A percentile compares a stretch with the other conserved stretches of the same genome.
These are phyloP conservation scores for Apis cerana DNA, from an alignment of 1,140 invertebrate genomes.

Conservation along the genomic window DNA sequence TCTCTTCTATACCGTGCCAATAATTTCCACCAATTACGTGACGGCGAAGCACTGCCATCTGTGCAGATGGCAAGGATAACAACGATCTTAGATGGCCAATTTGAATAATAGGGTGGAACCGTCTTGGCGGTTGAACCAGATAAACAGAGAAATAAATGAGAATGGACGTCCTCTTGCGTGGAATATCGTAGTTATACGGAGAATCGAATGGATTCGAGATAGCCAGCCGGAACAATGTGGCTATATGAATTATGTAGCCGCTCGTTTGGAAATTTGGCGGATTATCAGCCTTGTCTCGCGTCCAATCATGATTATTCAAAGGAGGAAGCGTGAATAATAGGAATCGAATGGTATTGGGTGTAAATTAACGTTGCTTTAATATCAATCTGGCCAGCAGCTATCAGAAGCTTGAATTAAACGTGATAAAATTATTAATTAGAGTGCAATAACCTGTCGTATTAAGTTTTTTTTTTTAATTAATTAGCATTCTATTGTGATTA, in stretches of 20 bases:
- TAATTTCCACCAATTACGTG: too few species aligned
- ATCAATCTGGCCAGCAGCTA: neutral
- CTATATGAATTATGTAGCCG: conserved; percentile 55
- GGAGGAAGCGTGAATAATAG: conserved; percentile 18
- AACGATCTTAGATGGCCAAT: neutral
- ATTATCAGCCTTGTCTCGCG: conserved; percentile 42
- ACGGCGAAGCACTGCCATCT: too few species aligned
- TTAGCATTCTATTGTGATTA: too few species aligned
- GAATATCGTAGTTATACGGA: neutral
- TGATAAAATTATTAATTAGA: neutral
- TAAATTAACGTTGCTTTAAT: conserved; percentile 23
- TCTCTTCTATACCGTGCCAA: neutral
- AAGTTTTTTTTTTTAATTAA: too few species aligned
- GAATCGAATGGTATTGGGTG: conserved; percentile 5
- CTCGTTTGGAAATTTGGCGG: conserved; percentile 53
- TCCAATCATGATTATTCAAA: neutral
- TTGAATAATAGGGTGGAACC: neutral
- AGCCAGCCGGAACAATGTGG: conserved; percentile 39
- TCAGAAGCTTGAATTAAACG: neutral
- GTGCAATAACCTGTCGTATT: too few species aligned
- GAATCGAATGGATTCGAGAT: conserved; percentile 15
- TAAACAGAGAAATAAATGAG: neutral
- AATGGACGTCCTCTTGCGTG: neutral
- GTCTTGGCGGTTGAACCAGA: neutral
- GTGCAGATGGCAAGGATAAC: too few species aligned